Evolutionary conservation across 1,140 invertebrate genomes (phyloP).

Genomic region (Epicauta chinensis): DNA sequence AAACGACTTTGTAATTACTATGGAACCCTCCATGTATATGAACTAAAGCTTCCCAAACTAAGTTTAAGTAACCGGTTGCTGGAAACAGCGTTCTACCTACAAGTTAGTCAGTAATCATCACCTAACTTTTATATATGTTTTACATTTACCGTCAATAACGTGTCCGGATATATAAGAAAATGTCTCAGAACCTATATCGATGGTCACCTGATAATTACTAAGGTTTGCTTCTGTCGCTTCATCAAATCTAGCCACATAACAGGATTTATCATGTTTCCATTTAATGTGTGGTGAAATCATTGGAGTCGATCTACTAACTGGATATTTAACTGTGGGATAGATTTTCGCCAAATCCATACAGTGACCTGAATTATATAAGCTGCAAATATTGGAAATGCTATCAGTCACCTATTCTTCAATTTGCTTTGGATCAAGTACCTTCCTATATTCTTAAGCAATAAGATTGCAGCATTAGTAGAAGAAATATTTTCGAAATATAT

Average conservation of each 20-base stretch:
- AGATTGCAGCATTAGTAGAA: too few relatives aligned
- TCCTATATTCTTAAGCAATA: too few relatives aligned
- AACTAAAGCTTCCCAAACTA: conserved; percentile 85
- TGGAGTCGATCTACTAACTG: conserved; percentile 53
- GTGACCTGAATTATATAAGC: too few relatives aligned
- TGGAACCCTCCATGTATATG: conserved; percentile 63
- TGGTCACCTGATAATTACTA: conserved; percentile 49
- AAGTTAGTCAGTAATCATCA: too few relatives aligned
- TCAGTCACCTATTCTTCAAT: too few relatives aligned
- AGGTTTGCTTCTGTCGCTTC: too few relatives aligned
- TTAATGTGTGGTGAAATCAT: conserved; percentile 51
- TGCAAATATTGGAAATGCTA: too few relatives aligned
- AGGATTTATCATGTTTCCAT: conserved; percentile 55
- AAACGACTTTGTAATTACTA: conserved; percentile 60
- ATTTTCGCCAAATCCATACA: conserved; percentile 32
- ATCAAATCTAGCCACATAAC: conserved; percentile 26
- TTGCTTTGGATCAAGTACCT: too few relatives aligned
- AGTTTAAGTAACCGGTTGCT: conserved; percentile 76
- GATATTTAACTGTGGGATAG: conserved; percentile 47
- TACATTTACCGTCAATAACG: conserved; percentile 69
- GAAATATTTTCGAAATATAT: too few relatives aligned
- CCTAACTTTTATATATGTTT: too few relatives aligned
- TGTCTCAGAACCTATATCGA: conserved; percentile 48
- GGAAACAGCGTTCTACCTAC: conserved; percentile 69
- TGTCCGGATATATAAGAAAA: conserved; percentile 76